Conservation (phyloP, 2,797 vertebrate genomes). For the Acipenser ruthenus region DNA sequence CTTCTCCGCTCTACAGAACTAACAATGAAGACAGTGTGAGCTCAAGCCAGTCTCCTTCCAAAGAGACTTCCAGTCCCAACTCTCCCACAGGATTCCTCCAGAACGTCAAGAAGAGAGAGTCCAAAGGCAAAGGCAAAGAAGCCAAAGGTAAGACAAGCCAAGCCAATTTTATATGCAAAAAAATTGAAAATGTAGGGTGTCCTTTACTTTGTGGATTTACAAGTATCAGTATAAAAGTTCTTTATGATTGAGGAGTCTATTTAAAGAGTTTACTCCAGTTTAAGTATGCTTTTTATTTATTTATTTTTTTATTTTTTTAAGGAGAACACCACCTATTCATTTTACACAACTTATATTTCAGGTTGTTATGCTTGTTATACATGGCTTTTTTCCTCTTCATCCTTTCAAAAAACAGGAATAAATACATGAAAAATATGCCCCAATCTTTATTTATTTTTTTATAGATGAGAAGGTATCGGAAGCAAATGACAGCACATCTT, state of each 20-base stretch:
- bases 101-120: slow-evolving; percentile 72
- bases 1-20: slow-evolving; percentile 59
- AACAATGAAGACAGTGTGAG: slow-evolving; percentile 53
- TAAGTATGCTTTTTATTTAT: too few relatives aligned
- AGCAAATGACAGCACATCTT: slow-evolving; percentile 52
- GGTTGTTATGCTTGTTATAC: neutral
- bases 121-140: slow-evolving; percentile 72
- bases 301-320: too few relatives aligned
- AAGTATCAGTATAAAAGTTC: too few relatives aligned
- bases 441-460: slow-evolving; percentile 20
- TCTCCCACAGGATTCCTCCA: slow-evolving; percentile 61
- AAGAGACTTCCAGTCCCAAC: slow-evolving; percentile 52
- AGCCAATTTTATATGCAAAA: neutral
- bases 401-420: too few relatives aligned
- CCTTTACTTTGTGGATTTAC: too few relatives aligned
- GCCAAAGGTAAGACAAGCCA: slow-evolving; percentile 59
- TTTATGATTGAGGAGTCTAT: too few relatives aligned
- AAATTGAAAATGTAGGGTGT: too few relatives aligned
- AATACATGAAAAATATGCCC: neutral
- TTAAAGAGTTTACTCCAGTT: too few relatives aligned
- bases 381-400: neutral
- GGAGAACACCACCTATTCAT: too few relatives aligned
- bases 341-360: too few relatives aligned
- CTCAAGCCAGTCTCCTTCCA: slow-evolving; percentile 48
- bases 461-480: slow-evolving; percentile 62